Percentiles rank a stretch among this genome's conserved stretches.
These are phyloP conservation scores for Zonitis immaculata DNA, from an alignment of 2,888 invertebrate species.

Conservation along the genomic window DNA sequence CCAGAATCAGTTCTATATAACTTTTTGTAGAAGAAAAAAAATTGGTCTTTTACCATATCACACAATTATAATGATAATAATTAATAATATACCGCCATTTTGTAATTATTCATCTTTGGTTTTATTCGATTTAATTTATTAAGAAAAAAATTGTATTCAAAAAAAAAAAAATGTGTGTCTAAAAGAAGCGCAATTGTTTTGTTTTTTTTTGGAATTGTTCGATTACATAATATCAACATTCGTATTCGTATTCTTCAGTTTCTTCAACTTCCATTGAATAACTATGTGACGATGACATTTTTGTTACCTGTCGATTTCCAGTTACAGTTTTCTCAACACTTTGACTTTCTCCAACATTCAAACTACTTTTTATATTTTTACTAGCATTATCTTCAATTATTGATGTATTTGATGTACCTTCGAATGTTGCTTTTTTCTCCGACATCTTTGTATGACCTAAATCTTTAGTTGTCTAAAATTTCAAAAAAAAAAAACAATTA, in stretches of 20 bases:
- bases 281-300: conserved; percentile 44
- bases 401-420: conserved; percentile 42
- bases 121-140: too few relatives aligned
- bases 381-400: conserved; percentile 42
- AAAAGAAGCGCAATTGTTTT: too few relatives aligned
- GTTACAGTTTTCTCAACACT: conserved; percentile 37
- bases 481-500: conserved; percentile 18
- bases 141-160: too few relatives aligned
- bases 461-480: conserved; percentile 43
- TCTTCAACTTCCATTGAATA: conserved; percentile 48
- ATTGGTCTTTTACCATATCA: conserved; percentile 7
- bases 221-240: conserved; percentile 31
- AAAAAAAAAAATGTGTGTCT: conserved; percentile 5
- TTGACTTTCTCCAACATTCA: conserved; percentile 38
- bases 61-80: too few relatives aligned
- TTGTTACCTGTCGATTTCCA: conserved; percentile 42
- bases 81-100: neutral
- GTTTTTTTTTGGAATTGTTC: too few relatives aligned
- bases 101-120: too few relatives aligned
- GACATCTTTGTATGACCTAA: conserved; percentile 42
- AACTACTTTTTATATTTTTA: conserved; percentile 39
- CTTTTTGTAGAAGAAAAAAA: conserved; percentile 31
- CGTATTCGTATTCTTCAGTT: conserved; percentile 44
- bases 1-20: conserved; percentile 48
- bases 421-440: conserved; percentile 44